phyloP scores from a whole-genome alignment of 2,888 invertebrate genomes.

The Cybosia mesomella region DNA sequence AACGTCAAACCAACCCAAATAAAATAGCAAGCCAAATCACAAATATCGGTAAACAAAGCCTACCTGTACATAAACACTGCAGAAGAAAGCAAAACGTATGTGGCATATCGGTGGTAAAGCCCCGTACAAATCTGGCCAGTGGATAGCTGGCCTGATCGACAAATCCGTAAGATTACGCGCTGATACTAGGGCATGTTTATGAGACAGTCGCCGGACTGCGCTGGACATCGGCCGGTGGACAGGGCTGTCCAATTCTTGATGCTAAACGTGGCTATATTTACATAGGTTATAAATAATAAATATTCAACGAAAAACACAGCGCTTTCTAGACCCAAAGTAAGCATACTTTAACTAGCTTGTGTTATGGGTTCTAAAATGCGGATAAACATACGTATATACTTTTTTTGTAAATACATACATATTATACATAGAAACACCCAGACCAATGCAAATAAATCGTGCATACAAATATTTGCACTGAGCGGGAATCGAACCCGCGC shows the following conservation, averaged over 20 bases:
- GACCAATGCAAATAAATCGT: no score
- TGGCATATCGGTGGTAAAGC: slow-evolving; percentile 81
- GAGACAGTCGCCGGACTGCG: slow-evolving; percentile 74
- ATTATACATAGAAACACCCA: no score
- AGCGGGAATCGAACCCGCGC: no score
- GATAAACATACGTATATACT: no score
- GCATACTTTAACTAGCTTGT: no score
- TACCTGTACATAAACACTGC: slow-evolving; percentile 81
- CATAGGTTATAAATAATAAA: no score
- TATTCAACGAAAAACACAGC: no score
- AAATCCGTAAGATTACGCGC: slow-evolving; percentile 87
- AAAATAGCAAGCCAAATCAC: slow-evolving; percentile 49
- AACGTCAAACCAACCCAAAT: slow-evolving; percentile 29
- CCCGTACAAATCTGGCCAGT: slow-evolving; percentile 84
- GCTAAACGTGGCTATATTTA: background rate
- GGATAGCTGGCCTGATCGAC: slow-evolving; percentile 86
- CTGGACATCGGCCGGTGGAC: slow-evolving; percentile 63
- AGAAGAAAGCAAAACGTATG: slow-evolving; percentile 85
- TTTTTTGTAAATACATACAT: no score
- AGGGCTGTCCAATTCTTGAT: slow-evolving; percentile 62
- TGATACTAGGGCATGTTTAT: slow-evolving; percentile 86
- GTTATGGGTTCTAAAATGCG: no score
- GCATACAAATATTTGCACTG: no score
- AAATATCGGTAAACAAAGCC: slow-evolving; percentile 60
- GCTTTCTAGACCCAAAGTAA: no score